Percentiles rank a stretch among this genome's conserved stretches.
Conservation (phyloP, 2,888 invertebrate genomes). For the Meta bourneti region DNA sequence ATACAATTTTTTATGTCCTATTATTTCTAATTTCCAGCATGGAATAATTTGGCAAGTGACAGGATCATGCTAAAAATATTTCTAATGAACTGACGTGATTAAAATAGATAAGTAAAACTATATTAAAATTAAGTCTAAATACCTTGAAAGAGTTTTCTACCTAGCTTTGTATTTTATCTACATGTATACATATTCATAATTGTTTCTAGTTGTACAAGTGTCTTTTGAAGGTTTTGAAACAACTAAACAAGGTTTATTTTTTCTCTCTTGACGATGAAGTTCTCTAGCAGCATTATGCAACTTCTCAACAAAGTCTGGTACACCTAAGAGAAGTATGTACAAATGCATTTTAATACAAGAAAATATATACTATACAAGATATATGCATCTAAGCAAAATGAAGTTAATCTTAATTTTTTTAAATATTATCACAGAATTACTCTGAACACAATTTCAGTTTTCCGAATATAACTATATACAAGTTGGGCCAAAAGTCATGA, state of each 20-base stretch:
- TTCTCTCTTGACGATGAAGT: slow-evolving; percentile 52
- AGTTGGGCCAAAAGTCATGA: too few species aligned
- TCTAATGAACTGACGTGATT: slow-evolving; percentile 1
- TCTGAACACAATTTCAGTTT: too few species aligned
- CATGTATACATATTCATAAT: slow-evolving; percentile 62
- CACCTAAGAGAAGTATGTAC: slow-evolving; percentile 78
- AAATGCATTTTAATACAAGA: neutral
- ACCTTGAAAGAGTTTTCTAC: neutral
- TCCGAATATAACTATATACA: too few species aligned
- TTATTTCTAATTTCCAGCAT: too few species aligned
- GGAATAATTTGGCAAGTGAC: too few species aligned
- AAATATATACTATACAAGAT: neutral
- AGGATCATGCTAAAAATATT: neutral
- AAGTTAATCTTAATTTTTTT: neutral
- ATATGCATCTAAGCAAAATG: neutral
- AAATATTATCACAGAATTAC: too few species aligned
- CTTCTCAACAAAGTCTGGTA: slow-evolving; percentile 81
- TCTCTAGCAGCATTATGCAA: slow-evolving; percentile 80
- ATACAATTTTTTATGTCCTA: too few species aligned
- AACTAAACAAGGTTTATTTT: slow-evolving; percentile 47
- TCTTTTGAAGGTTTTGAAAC: slow-evolving; percentile 39
- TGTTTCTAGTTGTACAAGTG: slow-evolving; percentile 30
- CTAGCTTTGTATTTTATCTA: slow-evolving; percentile 3
- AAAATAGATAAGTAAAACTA: slow-evolving; percentile 39
- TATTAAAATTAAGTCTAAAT: slow-evolving; percentile 29